Percentiles rank a stretch among this genome's conserved stretches.
Conservation (phyloP, 2,113 vertebrate species). For the Pica pica region DNA sequence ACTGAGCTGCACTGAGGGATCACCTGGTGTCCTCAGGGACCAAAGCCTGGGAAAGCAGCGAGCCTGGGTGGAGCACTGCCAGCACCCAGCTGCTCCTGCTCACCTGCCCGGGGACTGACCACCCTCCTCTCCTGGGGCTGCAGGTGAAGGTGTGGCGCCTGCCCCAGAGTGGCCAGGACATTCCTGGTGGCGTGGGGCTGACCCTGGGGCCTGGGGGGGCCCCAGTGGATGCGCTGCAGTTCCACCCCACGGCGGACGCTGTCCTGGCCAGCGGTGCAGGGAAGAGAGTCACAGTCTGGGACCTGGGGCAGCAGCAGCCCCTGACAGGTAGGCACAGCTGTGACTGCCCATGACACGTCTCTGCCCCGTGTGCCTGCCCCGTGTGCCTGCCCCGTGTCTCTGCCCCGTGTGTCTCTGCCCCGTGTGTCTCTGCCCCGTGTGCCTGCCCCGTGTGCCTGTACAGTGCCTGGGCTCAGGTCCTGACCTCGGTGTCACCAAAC, state of each 20-base stretch:
- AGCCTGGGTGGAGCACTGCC: fast-evolving
- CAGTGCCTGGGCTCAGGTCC: not conserved
- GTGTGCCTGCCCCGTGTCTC: fast-evolving
- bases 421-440: fast-evolving
- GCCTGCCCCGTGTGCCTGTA: fast-evolving
- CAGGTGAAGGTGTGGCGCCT: constrained; percentile 92
- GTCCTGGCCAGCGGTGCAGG: constrained; percentile 73
- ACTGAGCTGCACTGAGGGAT: fast-evolving
- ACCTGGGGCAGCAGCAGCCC: constrained; percentile 68
- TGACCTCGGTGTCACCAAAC: fast-evolving
- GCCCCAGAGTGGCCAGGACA: constrained; percentile 42
- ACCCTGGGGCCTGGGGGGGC: constrained; percentile 67
- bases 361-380: fast-evolving
- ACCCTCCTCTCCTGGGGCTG: not conserved
- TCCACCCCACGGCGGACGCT: constrained; percentile 83
- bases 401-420: fast-evolving
- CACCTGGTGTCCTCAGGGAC: not conserved
- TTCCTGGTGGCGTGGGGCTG: constrained; percentile 60
- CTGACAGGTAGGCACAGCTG: constrained; percentile 76
- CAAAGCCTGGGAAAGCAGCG: not conserved
- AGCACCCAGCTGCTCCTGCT: not conserved
- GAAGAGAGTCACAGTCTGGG: constrained; percentile 79
- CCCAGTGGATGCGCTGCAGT: constrained; percentile 76
- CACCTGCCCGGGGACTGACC: not conserved
- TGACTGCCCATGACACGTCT: not conserved